Evolutionary conservation across 2,113 vertebrate species (phyloP).

Genomic region (Mellivora capensis): DNA sequence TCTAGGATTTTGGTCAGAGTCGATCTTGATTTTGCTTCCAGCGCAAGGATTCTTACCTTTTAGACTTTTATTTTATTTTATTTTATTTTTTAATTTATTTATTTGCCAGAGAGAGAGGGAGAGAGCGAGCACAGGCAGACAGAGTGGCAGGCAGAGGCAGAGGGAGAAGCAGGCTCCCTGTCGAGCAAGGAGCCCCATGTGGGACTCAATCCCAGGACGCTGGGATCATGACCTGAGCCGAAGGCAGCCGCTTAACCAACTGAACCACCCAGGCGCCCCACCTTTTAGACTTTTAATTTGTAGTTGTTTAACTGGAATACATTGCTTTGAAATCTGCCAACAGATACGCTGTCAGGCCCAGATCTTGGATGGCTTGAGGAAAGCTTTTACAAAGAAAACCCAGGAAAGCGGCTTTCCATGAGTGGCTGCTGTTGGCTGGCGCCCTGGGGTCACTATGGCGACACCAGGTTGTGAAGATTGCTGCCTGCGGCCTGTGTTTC

Average conservation of each 20-base stretch:
- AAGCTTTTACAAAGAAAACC: background rate
- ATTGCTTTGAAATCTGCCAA: background rate
- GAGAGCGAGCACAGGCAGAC: too few relatives aligned
- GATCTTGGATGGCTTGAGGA: background rate
- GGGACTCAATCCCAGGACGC: too few relatives aligned
- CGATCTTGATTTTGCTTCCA: slow-evolving; percentile 25
- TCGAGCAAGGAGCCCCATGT: too few relatives aligned
- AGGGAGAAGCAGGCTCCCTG: too few relatives aligned
- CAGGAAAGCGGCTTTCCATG: background rate
- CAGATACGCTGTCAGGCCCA: background rate
- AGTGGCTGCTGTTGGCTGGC: background rate
- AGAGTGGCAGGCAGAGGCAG: too few relatives aligned
- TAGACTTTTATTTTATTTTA: background rate
- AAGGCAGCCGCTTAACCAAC: too few relatives aligned
- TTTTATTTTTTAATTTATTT: too few relatives aligned
- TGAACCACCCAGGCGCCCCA: too few relatives aligned
- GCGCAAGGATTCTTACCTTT: background rate
- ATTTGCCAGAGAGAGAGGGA: too few relatives aligned
- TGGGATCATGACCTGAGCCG: too few relatives aligned
- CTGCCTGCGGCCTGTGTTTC: background rate
- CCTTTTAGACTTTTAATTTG: slow-evolving; percentile 1
- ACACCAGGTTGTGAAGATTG: background rate
- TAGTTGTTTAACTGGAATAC: background rate
- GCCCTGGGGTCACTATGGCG: background rate
- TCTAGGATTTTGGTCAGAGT: background rate